Base-by-base conservation (phyloP, 2,113 vertebrate genomes). In the Oryzias javanicus region DNA sequence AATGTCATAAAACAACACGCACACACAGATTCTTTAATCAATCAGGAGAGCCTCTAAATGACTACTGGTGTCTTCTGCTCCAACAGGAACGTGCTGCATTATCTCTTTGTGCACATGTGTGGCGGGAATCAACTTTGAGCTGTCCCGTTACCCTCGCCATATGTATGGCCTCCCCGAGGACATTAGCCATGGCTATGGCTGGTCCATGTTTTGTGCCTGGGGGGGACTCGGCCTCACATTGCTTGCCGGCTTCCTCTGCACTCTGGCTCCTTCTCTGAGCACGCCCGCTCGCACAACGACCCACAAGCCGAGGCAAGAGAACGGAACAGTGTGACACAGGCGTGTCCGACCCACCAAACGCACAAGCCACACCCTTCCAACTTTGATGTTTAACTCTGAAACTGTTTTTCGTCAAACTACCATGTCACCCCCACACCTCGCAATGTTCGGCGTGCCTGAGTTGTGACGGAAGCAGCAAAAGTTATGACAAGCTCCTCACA, bases 191-290 rank as follows among this genome's bases (percentile, higher is more conserved):
- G 95, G 95, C 81, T 97, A 97, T 80, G 95, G 95, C 86, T 97
- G 95, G 95, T 96, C 95, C 88, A 97, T 97, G 95, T 97, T 97
- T 86, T 97, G 95, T 89, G 95, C 95, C 83, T 97, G 95, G 95
- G 95, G 95, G 0, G 95, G 95, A 45, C 87, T 97, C 53, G 95
- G 95, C 55, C 94, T 97, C 83, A 97, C 95, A 25, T 88, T 97
- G 85, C 89, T 97, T 70, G 94, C 95, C 41, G 95, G 95, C 44
- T 97, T 97, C 89, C 92, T 97, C 81, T 97, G 95, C 88, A 97
- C 95, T 1, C 69, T 97, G 80, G 95, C 95, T 56, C 95, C 95
- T 0, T 97, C 95, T 14, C 90, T 97, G 78, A 95, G 92, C 87
- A 91, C 90, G 20, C 93, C 91, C 1, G 13, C 82, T 51, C 93